Base-by-base conservation (phyloP, 2,888 invertebrate genomes). In the Erannis defoliaria region DNA sequence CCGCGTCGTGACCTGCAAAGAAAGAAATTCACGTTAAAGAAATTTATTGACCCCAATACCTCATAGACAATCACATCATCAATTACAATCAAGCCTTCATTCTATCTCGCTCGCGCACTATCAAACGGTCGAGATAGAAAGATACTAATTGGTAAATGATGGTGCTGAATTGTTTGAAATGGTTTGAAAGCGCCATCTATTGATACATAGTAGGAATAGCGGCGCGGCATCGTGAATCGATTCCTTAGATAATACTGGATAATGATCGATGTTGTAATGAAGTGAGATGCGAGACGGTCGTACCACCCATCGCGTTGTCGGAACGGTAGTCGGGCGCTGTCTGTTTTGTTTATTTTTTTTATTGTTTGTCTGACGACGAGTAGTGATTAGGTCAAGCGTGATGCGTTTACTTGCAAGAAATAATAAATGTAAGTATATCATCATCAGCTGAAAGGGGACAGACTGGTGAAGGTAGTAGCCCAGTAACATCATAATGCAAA, bases 201-300 rank as follows among this genome's bases (percentile, higher is more conserved):
- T 90, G 92, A 90, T 88, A 88, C 88, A 90, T 92, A 86, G 85
- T 85, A 89, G 82, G 85, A 88, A 92, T 93, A 90, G 88, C 85
- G 87, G 79, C 90, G 48, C 50, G 45, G 50, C 38, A 33, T 61
- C 61, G 91, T 90, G 91, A 83, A 75, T 74, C 74, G 92, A 92
- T 46, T 33, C 31, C 31, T n/a, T 6, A 46, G 46, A 46, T 93
- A 89, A 81, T 88, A 82, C 73, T 73, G 73, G 92, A 91, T 93
- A 89, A 81, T 88, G 89, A 92, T 92, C 91, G 82, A 82, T 31
- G 31, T 73, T 88, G 43, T 61, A 91, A 92, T 91, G 90, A 90
- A 89, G 89, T 86, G 82, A 86, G 89, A 46, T 56, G 62, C 75
- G 66, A 76, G 66, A 62, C 63, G 71, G 86, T 67, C 62, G 74